A percentile compares a stretch with the other conserved stretches of the same genome.
These are phyloP conservation scores for Charadrius vociferus DNA, from an alignment of 2,113 vertebrate genomes.

Conservation along the genomic window DNA sequence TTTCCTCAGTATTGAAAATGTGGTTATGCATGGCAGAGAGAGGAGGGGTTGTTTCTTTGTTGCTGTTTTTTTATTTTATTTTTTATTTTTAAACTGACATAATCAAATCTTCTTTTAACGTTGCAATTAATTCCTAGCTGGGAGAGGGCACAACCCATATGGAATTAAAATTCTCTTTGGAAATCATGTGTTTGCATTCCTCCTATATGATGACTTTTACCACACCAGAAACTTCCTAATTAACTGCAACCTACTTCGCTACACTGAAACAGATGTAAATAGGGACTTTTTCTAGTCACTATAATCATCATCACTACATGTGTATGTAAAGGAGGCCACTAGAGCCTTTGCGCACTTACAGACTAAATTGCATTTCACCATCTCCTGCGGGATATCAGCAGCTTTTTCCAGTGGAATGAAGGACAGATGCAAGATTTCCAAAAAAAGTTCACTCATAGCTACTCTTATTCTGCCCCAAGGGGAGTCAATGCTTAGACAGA, in stretches of 20 bases:
- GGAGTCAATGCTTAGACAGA: not conserved
- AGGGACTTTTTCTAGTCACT: constrained; percentile 66
- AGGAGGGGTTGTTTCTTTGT: not conserved
- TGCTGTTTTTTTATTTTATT: not conserved
- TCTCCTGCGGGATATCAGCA: not conserved
- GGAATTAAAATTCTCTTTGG: constrained; percentile 80
- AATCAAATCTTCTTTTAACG: constrained; percentile 76
- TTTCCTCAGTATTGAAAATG: constrained; percentile 75
- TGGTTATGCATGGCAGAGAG: not conserved
- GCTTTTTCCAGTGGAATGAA: not conserved
- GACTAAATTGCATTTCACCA: not conserved
- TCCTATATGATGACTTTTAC: constrained; percentile 82
- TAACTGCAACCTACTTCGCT: constrained; percentile 79
- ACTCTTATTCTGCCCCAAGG: not conserved
- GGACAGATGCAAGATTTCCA: not conserved
- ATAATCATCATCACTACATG: constrained; percentile 26
- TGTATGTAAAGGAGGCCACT: not conserved
- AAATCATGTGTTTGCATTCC: constrained; percentile 83
- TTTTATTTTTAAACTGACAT: constrained; percentile 69
- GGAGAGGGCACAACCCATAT: constrained; percentile 71
- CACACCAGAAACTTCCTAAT: constrained; percentile 84
- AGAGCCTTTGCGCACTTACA: not conserved
- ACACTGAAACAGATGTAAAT: constrained; percentile 81
- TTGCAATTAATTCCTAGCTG: constrained; percentile 79
- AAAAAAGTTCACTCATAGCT: not conserved